Base-by-base conservation (phyloP, 37 sponge, comb jelly and placozoan species). In the Crambe crambe region DNA sequence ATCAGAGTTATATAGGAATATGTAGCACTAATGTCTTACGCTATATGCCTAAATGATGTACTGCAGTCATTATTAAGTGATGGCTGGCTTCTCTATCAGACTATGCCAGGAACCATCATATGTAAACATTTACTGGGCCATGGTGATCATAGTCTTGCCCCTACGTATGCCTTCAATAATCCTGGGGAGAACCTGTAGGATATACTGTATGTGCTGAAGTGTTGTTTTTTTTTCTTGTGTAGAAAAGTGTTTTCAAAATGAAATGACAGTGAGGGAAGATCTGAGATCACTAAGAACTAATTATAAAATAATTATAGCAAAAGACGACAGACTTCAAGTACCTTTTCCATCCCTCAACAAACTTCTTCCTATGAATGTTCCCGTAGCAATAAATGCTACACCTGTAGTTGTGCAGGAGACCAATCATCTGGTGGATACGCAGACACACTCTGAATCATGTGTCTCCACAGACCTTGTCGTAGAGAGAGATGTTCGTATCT, bases 261-360 rank as follows among this genome's bases (percentile, higher is more conserved):
- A 59, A 35, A 2, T 21, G 0, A 22, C 17, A 8, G 31, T 78
- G 29, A 39, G 26, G 29, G 72, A 78, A 12, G 67, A 56, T 41
- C 32, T 73, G 23, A 2, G 20, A 34, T 56, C 67, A 6, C 59
- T 63, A 0, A 34, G 37, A 29, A 60, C 86, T 20, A 78, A 60
- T 66, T 37, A 73, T 10, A 60, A 30, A 36, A 47, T 70, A 0
- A 22, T 26, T 8, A 8, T 64, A 29, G 25, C 60, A 8, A 36
- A 73, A 43, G 56, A 73, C 20, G 9, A 47, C 25, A 22, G 41
- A 21, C 80, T 84, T 1, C 63, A 68, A 47, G 87, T 85, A 10
- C 77, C 78, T 20, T 90, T 90, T 68, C 67, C 77, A 2, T 60
- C 78, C 29, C 58, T 90, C 8, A 90, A 90, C 60, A 76, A 57